A percentile compares a stretch with the other conserved stretches of the same genome.
Conservation (phyloP, 2,888 invertebrate genomes). For the Heliconius aoede region DNA sequence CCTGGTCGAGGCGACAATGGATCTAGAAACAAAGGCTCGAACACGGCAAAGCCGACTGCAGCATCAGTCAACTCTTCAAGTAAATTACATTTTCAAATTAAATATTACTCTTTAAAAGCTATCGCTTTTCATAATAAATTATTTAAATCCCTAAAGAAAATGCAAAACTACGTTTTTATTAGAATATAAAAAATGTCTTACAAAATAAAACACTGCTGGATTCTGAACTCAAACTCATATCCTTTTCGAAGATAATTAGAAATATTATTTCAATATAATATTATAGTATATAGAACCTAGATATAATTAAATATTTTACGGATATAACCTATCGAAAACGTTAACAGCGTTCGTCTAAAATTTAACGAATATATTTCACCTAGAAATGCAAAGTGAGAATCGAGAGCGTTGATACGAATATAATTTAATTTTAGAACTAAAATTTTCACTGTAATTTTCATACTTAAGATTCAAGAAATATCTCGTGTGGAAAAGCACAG, state of each 20-base stretch:
- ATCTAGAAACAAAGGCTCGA: slow-evolving; percentile 50
- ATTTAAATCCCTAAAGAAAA: neutral
- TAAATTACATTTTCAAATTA: slow-evolving; percentile 41
- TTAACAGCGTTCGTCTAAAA: neutral
- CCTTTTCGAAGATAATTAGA: too few relatives aligned
- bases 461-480: slow-evolving; percentile 67
- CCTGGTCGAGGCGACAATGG: slow-evolving; percentile 54
- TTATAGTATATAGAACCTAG: too few relatives aligned
- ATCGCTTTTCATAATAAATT: neutral
- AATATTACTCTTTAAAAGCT: too few relatives aligned
- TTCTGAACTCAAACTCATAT: neutral
- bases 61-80: slow-evolving; percentile 62
- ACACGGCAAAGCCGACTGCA: slow-evolving; percentile 60
- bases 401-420: neutral
- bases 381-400: neutral
- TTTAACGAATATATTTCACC: slow-evolving; percentile 6
- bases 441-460: slow-evolving; percentile 19
- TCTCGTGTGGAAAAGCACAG: slow-evolving; percentile 72
- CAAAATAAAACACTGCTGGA: neutral
- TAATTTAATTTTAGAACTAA: slow-evolving; percentile 17
- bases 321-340: neutral
- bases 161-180: neutral
- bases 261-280: too few relatives aligned
- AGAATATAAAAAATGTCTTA: too few relatives aligned
- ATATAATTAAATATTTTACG: neutral